phyloP scores from a whole-genome alignment of 1,140 invertebrate species.

The Listronotus oregonensis region DNA sequence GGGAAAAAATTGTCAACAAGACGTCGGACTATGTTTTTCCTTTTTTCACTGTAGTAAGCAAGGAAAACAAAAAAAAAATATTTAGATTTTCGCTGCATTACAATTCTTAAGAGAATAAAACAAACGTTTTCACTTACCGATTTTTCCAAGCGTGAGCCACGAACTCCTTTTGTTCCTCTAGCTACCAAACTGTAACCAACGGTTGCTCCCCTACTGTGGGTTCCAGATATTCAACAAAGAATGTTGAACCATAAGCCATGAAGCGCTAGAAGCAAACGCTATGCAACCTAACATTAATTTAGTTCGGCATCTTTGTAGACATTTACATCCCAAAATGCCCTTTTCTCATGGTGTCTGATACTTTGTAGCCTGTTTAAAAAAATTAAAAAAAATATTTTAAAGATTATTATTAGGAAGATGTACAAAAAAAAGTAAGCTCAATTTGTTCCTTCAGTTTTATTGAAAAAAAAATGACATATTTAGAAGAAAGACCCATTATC shows the following conservation, averaged over 20 bases:
- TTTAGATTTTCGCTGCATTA: too few relatives aligned
- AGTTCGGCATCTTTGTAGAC: constrained; percentile 83
- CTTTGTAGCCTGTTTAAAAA: constrained; percentile 81
- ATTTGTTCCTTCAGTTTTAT: too few relatives aligned
- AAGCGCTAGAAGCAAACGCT: constrained; percentile 83
- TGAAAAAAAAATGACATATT: too few relatives aligned
- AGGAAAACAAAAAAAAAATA: too few relatives aligned
- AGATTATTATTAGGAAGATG: too few relatives aligned
- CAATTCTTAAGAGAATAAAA: too few relatives aligned
- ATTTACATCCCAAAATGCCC: constrained; percentile 88
- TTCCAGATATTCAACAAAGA: constrained; percentile 94
- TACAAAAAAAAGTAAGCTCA: too few relatives aligned
- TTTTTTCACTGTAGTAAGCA: too few relatives aligned
- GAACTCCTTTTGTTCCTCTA: constrained; percentile 82
- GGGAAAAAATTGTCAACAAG: too few relatives aligned
- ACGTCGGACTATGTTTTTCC: too few relatives aligned
- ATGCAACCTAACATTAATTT: constrained; percentile 93
- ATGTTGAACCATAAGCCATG: constrained; percentile 93
- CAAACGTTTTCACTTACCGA: too few relatives aligned
- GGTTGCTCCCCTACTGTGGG: constrained; percentile 96
- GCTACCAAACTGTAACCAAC: constrained; percentile 96
- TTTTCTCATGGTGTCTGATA: constrained; percentile 98
- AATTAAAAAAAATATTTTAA: constrained; percentile 11
- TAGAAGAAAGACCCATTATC: too few relatives aligned
- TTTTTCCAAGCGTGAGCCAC: constrained; percentile 81